Evolutionary conservation across 2,888 invertebrate species (phyloP).

Genomic region (Theristus sp.): DNA sequence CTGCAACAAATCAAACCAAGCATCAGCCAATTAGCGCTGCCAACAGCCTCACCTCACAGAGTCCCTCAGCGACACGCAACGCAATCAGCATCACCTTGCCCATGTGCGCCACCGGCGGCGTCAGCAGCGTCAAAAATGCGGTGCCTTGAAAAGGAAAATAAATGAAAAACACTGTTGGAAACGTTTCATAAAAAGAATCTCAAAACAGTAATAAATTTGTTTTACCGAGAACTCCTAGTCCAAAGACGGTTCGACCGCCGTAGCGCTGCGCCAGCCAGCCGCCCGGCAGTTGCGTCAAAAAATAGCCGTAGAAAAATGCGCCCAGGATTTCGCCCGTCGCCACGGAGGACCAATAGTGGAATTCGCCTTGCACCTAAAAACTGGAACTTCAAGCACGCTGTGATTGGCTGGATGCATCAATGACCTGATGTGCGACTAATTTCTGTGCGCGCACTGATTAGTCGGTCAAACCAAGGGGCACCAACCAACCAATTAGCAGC

Average conservation of each 20-base stretch:
- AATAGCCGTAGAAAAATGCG: slow-evolving; percentile 40
- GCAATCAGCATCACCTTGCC: background rate
- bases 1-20: no score
- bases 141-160: background rate
- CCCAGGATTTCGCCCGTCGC: slow-evolving; percentile 38
- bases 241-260: slow-evolving; percentile 13
- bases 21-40: no score
- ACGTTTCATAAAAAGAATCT: no score
- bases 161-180: background rate
- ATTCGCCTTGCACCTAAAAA: slow-evolving; percentile 28
- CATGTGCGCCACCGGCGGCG: background rate
- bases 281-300: slow-evolving; percentile 26
- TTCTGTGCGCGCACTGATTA: background rate
- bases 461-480: no score
- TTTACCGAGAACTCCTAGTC: slow-evolving; percentile 13
- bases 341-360: slow-evolving; percentile 39
- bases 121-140: background rate
- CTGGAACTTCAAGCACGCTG: no score
- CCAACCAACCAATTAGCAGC: no score
- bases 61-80: background rate
- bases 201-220: background rate
- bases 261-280: background rate
- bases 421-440: background rate
- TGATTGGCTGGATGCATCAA: no score
- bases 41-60: background rate